Evolutionary conservation across 2,888 invertebrate species (phyloP).

Genomic region (Eudasyphora cyanicolor): DNA sequence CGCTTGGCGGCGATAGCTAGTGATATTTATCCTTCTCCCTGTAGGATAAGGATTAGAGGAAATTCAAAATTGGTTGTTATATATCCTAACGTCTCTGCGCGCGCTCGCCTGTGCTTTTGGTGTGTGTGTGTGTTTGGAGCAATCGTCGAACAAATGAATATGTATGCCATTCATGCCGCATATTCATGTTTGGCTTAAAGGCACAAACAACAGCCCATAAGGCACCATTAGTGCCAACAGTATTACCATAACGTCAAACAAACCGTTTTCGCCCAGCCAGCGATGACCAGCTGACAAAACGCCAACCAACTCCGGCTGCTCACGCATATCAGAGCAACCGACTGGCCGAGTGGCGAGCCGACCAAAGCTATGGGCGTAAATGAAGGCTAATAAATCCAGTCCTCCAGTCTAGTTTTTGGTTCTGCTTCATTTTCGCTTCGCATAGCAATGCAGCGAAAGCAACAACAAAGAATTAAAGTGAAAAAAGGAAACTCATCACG

Average conservation of each 20-base stretch:
- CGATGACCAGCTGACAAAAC: too few species aligned
- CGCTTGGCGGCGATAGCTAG: too few species aligned
- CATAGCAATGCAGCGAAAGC: not conserved
- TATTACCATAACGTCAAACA: slow-evolving; percentile 1
- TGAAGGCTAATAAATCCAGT: not conserved
- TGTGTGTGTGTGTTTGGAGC: not conserved
- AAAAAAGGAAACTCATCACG: slow-evolving; percentile 48
- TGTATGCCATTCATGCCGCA: not conserved
- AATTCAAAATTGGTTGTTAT: too few species aligned
- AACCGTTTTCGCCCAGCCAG: too few species aligned
- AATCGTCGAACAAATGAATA: not conserved
- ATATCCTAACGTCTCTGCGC: too few species aligned
- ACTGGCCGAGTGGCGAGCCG: not conserved
- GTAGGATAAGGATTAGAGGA: too few species aligned
- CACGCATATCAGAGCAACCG: not conserved
- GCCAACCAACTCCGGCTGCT: not conserved
- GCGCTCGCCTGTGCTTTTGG: too few species aligned
- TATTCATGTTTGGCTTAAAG: not conserved
- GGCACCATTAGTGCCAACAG: not conserved
- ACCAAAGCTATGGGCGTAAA: not conserved
- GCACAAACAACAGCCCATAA: slow-evolving; percentile 12
- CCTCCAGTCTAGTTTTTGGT: not conserved
- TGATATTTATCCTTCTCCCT: too few species aligned
- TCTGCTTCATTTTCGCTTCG: not conserved
- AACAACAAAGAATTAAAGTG: not conserved